These are phyloP conservation scores for Papilio gigon DNA, from an alignment of 2,888 invertebrate genomes.

Conservation along the genomic window DNA sequence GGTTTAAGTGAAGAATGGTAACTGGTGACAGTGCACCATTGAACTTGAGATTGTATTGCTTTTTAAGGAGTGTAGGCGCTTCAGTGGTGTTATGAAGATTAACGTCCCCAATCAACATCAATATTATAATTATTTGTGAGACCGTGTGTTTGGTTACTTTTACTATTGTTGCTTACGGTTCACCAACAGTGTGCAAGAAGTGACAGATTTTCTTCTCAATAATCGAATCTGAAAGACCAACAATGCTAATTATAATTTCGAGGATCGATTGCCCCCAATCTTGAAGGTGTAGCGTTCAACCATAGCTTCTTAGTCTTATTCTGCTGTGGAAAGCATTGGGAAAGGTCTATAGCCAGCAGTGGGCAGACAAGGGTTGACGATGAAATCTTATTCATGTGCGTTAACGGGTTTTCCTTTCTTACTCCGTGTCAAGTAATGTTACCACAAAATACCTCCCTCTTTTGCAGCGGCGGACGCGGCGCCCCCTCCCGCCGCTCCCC, in stretches of 20 bases:
- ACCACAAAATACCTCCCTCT: constrained; percentile 1
- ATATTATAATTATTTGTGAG: background rate
- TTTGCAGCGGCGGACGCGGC: background rate
- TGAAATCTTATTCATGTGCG: background rate
- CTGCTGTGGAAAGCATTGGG: no score
- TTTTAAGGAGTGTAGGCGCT: constrained; percentile 16
- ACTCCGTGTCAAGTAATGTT: background rate
- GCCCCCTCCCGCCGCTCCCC: background rate
- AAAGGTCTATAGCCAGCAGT: no score
- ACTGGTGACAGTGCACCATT: constrained; percentile 21
- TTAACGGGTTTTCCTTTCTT: background rate
- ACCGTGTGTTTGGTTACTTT: no score
- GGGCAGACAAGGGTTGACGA: no score
- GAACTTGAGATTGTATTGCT: constrained; percentile 15
- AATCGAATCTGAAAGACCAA: no score
- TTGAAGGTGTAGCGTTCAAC: no score
- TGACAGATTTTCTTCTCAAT: no score
- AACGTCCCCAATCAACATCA: constrained; percentile 6
- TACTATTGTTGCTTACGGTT: no score
- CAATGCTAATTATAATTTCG: no score
- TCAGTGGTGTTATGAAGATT: constrained; percentile 20
- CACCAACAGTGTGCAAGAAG: no score
- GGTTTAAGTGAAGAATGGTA: constrained; percentile 30
- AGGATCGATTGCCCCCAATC: no score
- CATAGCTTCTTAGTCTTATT: no score